phyloP scores from a whole-genome alignment of 1,140 invertebrate genomes.

The Bombus fervidus region DNA sequence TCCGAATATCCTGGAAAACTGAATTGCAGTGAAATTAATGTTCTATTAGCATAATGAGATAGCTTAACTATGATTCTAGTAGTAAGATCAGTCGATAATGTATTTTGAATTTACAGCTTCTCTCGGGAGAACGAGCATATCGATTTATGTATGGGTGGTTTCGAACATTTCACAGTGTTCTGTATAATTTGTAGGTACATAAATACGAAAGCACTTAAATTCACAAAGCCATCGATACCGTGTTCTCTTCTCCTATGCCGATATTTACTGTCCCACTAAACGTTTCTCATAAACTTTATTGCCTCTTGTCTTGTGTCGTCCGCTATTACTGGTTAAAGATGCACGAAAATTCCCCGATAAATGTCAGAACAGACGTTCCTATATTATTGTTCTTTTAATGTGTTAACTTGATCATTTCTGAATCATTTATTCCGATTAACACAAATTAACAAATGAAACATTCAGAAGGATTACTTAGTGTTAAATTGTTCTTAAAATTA shows the following conservation, averaged over 20 bases:
- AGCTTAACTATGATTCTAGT: neutral
- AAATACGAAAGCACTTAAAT: slow-evolving; percentile 60
- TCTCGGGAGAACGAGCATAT: slow-evolving; percentile 28
- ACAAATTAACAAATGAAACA: too few relatives aligned
- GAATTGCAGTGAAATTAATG: neutral
- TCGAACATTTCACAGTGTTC: slow-evolving; percentile 21
- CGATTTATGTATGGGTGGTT: slow-evolving; percentile 49
- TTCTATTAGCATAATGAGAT: neutral
- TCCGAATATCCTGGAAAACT: neutral
- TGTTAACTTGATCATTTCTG: neutral
- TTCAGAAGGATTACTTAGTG: too few relatives aligned
- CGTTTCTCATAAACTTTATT: slow-evolving; percentile 67
- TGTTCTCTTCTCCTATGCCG: slow-evolving; percentile 47
- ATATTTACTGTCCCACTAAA: slow-evolving; percentile 73
- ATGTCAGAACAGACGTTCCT: neutral
- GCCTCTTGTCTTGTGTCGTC: neutral
- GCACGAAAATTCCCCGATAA: neutral
- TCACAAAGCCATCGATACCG: slow-evolving; percentile 24
- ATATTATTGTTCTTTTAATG: neutral
- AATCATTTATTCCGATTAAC: too few relatives aligned
- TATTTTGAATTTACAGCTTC: slow-evolving; percentile 43
- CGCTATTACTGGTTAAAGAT: neutral
- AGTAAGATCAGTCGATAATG: slow-evolving; percentile 35
- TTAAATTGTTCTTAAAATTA: too few relatives aligned
- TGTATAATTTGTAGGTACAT: slow-evolving; percentile 66